These are phyloP conservation scores for Pelobates fuscus DNA, from an alignment of 2,113 vertebrate genomes.

Conservation along the genomic window DNA sequence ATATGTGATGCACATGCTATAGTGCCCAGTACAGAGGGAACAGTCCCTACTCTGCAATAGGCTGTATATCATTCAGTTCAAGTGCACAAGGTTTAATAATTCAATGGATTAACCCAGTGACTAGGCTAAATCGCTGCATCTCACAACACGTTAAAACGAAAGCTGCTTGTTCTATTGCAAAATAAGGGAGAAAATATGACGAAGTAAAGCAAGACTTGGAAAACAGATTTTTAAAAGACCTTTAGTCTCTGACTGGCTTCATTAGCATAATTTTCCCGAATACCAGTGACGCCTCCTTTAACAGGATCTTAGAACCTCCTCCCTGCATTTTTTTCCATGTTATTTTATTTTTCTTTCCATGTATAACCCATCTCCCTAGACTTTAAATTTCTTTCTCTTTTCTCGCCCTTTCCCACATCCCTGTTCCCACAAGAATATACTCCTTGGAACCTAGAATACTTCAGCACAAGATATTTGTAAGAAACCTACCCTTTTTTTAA, in stretches of 20 bases:
- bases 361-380: conserved; percentile 63
- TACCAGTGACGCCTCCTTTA: conserved; percentile 85
- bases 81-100: neutral
- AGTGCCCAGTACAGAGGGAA: neutral
- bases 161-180: no score
- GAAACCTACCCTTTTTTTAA: conserved; percentile 76
- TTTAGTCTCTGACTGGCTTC: conserved; percentile 72
- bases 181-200: neutral
- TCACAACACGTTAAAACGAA: no score
- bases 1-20: no score
- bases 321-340: conserved; percentile 70
- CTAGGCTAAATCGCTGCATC: neutral
- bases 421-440: conserved; percentile 70
- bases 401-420: conserved; percentile 59
- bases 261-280: conserved; percentile 99
- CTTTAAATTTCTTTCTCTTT: conserved; percentile 74
- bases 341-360: conserved; percentile 66
- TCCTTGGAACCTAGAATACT: conserved; percentile 68
- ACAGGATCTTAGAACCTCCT: conserved; percentile 72
- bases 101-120: neutral
- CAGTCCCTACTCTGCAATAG: neutral
- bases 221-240: conserved; percentile 63
- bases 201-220: conserved; percentile 49
- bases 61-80: neutral
- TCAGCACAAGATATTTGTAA: conserved; percentile 77